Evolutionary conservation across 2,113 vertebrate species (phyloP).

Genomic region (Todiramphus saurophagus): DNA sequence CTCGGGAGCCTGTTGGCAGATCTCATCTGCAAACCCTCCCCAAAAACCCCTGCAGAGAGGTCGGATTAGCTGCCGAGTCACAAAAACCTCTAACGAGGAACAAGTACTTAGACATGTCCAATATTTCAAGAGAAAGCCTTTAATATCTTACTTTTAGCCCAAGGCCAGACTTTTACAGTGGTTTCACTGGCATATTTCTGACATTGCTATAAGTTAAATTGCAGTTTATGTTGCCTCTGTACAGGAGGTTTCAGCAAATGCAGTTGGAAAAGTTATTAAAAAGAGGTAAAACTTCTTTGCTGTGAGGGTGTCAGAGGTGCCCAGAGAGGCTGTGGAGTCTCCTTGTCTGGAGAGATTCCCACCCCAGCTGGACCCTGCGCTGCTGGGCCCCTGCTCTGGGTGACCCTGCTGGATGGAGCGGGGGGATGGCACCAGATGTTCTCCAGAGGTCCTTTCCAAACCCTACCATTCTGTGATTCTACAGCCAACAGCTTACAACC

Average conservation of each 20-base stretch:
- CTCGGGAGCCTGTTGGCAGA: not conserved
- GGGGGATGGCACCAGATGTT: not conserved
- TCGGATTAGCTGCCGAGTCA: accelerated
- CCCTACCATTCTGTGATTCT: not conserved
- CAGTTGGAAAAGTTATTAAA: not conserved
- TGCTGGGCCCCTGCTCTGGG: not conserved
- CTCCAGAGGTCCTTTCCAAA: not conserved
- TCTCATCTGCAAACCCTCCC: not conserved
- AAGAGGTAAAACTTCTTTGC: not conserved
- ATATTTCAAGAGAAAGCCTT: not conserved
- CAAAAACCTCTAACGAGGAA: not conserved
- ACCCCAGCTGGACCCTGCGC: not conserved
- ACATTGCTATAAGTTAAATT: not conserved
- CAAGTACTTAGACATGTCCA: not conserved
- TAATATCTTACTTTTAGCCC: not conserved
- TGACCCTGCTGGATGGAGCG: not conserved
- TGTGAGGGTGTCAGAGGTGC: not conserved
- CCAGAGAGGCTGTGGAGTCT: not conserved
- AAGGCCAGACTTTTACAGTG: not conserved
- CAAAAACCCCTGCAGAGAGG: not conserved
- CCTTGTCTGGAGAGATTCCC: not conserved
- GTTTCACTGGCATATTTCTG: not conserved
- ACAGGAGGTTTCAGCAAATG: not conserved
- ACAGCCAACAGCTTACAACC: not conserved
- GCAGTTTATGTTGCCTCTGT: not conserved